Base-by-base conservation (phyloP, 2,113 vertebrate species). In the Aphyosemion australe region DNA sequence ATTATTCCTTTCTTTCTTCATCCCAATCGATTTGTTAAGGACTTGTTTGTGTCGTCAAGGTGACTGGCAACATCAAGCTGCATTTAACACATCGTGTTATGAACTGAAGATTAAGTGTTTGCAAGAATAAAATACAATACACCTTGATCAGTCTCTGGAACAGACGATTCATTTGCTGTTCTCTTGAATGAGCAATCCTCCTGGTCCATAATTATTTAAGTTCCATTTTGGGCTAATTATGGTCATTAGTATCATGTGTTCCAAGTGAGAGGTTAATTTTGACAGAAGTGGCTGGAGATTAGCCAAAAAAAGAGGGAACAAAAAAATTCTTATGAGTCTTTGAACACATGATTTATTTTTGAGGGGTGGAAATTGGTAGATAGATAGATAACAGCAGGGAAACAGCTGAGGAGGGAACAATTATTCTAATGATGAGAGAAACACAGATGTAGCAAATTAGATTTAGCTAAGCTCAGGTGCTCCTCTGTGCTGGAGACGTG, bases 341-440 rank as follows among this genome's bases (percentile, higher is more conserved):
- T 92, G 90, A 97, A 93, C 94, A 94, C 94, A 96, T 96, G 94
- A 93, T 97, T 97, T 95, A 93, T 93, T 94, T 88, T 95, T 94
- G 92, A 83, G 77, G 61, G 68, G 65, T 12, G 91, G 90, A 94
- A 95, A 96, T 94, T 94, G 94, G 95, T 92, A 93, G 90, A 93
- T 96, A 96, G 94, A 95, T 92, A 93, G 90, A 93, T 96, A 96
- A 95, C 95, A 96, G 94, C 94, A 94, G 93, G 94, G 90, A 96
- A 96, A 95, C 94, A 94, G 95, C 95, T 95, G 95, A 95, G 96
- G 95, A 90, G 95, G 96, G 96, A 97, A 96, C 95, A 94, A 96
- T 98, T 96, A 97, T 96, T 97, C 94, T 95, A 96, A 97, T 95
- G 94, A 95, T 94, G 94, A 95, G 95, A 96, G 94, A 95, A 95